These are phyloP conservation scores for Imbricaverruca yamaguchii DNA, from an alignment of 2,888 invertebrate species.

Conservation along the genomic window DNA sequence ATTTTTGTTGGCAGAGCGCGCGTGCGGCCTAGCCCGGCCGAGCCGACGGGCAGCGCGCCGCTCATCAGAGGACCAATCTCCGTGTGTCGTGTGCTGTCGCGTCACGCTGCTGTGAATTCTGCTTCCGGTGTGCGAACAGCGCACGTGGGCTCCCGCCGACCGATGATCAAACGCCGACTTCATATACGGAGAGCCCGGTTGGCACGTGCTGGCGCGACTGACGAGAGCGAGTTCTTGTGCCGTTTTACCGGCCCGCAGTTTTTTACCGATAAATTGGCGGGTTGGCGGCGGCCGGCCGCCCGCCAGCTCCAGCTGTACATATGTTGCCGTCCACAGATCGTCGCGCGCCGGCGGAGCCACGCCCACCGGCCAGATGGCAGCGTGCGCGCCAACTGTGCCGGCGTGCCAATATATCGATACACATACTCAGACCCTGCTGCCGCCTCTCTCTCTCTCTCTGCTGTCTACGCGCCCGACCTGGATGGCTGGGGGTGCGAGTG, in stretches of 20 bases:
- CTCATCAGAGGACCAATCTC: not conserved
- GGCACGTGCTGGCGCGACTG: too few relatives aligned
- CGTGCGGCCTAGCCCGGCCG: not conserved
- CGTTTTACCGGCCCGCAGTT: too few relatives aligned
- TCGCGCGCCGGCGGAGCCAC: not conserved
- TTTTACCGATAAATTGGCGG: too few relatives aligned
- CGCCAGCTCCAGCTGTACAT: not conserved
- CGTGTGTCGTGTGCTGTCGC: not conserved
- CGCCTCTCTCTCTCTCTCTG: constrained; percentile 3
- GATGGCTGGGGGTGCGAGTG: not conserved
- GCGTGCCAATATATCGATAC: not conserved
- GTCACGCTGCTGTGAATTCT: not conserved
- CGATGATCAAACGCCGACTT: not conserved
- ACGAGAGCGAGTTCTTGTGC: too few relatives aligned
- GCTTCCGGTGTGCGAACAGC: not conserved
- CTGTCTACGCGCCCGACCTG: not conserved
- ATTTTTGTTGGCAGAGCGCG: not conserved
- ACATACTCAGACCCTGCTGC: constrained; percentile 8
- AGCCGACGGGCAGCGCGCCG: not conserved
- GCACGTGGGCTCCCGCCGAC: not conserved
- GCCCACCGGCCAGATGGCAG: not conserved
- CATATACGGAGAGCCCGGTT: not conserved
- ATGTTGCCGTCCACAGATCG: not conserved
- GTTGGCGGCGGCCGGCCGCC: not conserved
- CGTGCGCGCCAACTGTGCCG: not conserved